Evolutionary conservation across 2,888 invertebrate genomes (phyloP).

Genomic region (Drosophila vallismaia): DNA sequence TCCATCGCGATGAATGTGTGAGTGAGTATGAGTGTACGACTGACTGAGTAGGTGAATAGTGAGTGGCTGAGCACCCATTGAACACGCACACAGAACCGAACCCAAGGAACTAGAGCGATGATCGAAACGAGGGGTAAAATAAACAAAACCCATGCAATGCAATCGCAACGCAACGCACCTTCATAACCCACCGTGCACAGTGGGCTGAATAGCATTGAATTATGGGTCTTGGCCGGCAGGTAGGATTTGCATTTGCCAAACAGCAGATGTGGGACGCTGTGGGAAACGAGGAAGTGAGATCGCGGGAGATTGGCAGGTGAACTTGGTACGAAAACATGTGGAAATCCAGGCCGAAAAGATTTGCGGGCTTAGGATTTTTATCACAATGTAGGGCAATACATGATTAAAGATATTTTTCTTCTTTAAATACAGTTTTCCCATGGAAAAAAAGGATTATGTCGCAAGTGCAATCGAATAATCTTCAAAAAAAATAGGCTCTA

Average conservation of each 20-base stretch:
- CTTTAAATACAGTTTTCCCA: slow-evolving; percentile 19
- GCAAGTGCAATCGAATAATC: slow-evolving; percentile 7
- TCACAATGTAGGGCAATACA: slow-evolving; percentile 1
- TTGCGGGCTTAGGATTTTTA: slow-evolving; percentile 7
- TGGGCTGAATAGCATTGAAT: slow-evolving; percentile 52
- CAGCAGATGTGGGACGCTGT: slow-evolving; percentile 24
- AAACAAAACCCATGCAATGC: slow-evolving; percentile 72
- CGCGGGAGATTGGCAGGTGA: slow-evolving; percentile 66
- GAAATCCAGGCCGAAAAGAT: not conserved
- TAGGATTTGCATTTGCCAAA: slow-evolving; percentile 30
- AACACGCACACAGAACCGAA: slow-evolving; percentile 70
- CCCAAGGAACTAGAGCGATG: slow-evolving; percentile 47
- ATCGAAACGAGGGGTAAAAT: slow-evolving; percentile 48
- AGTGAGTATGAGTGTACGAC: slow-evolving; percentile 4
- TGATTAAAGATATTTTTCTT: not conserved
- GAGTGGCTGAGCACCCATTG: slow-evolving; percentile 71
- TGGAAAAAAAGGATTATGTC: slow-evolving; percentile 14
- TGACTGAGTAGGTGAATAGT: slow-evolving; percentile 24
- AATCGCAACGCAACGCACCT: slow-evolving; percentile 60
- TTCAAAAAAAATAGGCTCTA: not conserved
- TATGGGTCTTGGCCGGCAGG: slow-evolving; percentile 4
- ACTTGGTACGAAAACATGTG: slow-evolving; percentile 32
- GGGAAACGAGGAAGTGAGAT: slow-evolving; percentile 66
- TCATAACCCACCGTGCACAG: slow-evolving; percentile 64
- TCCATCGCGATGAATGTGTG: slow-evolving; percentile 25